Percentiles rank a stretch among this genome's conserved stretches.
Conservation (phyloP, 2,113 vertebrate genomes). For the Scomber colias region DNA sequence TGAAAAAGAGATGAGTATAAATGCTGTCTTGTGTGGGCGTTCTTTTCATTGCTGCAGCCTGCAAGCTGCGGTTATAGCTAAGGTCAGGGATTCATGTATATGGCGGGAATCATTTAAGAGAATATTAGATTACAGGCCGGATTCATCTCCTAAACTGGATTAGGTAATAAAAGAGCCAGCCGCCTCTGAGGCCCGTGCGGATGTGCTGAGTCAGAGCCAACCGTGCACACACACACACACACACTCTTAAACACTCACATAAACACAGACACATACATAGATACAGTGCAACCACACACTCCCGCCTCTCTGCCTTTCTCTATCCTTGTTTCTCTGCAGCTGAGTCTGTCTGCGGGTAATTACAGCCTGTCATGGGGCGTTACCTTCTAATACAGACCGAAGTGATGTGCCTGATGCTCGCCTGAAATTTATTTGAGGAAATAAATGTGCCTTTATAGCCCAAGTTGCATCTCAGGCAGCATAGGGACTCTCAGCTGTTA, state of each 20-base stretch:
- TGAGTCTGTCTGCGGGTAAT: constrained; percentile 65
- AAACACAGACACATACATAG: constrained; percentile 2
- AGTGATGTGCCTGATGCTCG: constrained; percentile 48
- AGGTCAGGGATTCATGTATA: constrained; percentile 76
- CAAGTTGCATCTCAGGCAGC: constrained; percentile 28
- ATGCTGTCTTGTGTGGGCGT: constrained; percentile 24
- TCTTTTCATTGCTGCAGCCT: constrained; percentile 51
- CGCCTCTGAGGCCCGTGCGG: constrained; percentile 51
- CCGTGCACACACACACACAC: constrained; percentile 26
- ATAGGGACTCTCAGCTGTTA: constrained; percentile 15
- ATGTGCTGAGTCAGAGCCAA: constrained; percentile 77
- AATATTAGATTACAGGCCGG: constrained; percentile 80
- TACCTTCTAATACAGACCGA: constrained; percentile 60
- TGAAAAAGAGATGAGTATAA: constrained; percentile 34
- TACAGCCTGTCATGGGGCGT: constrained; percentile 63
- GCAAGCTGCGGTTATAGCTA: constrained; percentile 49
- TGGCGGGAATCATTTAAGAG: constrained; percentile 73
- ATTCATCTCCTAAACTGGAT: constrained; percentile 84
- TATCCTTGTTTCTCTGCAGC: constrained; percentile 33
- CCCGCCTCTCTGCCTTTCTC: constrained; percentile 2
- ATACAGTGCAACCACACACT: constrained; percentile 6
- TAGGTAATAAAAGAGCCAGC: constrained; percentile 80
- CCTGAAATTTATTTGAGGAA: constrained; percentile 55
- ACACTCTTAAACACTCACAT: constrained; percentile 11
- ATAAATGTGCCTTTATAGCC: constrained; percentile 46